phyloP scores from a whole-genome alignment of 2,797 vertebrate species.

The Rousettus madagascariensis region DNA sequence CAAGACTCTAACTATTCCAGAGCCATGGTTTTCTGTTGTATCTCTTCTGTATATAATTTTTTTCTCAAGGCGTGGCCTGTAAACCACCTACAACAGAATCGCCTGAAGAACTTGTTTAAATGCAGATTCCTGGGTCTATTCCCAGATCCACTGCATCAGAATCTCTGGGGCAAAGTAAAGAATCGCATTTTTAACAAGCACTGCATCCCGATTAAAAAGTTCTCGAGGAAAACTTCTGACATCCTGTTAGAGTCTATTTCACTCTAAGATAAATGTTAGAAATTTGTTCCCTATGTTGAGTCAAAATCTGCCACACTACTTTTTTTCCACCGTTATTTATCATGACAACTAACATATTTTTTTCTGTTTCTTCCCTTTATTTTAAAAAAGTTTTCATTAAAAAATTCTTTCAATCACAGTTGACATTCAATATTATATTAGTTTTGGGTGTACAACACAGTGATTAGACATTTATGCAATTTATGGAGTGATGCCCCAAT shows the following conservation, averaged over 20 bases:
- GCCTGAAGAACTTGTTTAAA: background rate
- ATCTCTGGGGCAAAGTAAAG: background rate
- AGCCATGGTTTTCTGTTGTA: background rate
- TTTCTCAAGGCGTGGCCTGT: background rate
- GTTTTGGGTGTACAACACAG: background rate
- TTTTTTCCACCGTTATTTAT: background rate
- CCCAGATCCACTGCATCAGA: background rate
- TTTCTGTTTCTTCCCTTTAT: background rate
- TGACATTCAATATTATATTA: background rate
- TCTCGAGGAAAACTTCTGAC: background rate
- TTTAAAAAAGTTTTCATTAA: background rate
- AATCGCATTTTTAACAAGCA: background rate
- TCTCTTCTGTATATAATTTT: background rate
- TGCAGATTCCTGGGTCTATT: background rate
- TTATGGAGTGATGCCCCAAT: background rate
- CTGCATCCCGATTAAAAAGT: background rate
- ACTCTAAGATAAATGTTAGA: conserved; percentile 8
- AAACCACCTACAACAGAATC: background rate
- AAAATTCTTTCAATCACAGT: background rate
- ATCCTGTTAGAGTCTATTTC: too few species aligned
- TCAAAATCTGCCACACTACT: background rate
- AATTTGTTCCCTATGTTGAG: background rate
- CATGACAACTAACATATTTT: background rate
- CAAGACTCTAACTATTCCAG: background rate
- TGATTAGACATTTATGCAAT: background rate